Percentiles rank a stretch among this genome's conserved stretches.
phyloP scores from a whole-genome alignment of 2,797 vertebrate species.

The Arnoldichthys spilopterus region DNA sequence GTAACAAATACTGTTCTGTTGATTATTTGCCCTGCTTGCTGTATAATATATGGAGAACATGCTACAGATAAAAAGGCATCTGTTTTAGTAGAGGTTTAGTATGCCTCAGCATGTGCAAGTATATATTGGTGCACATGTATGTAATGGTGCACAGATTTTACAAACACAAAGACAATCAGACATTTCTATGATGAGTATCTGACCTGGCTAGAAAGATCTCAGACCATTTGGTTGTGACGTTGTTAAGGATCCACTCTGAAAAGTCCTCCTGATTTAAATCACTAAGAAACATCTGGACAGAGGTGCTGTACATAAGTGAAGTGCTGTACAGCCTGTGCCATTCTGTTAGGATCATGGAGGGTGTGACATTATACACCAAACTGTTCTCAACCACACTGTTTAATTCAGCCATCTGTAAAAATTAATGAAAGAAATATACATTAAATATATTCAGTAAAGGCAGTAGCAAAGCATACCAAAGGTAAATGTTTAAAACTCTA shows the following conservation, averaged over 20 bases:
- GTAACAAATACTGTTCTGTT: background rate
- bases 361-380: conserved; percentile 60
- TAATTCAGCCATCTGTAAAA: conserved; percentile 51
- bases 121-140: too few relatives aligned
- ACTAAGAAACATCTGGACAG: conserved; percentile 15
- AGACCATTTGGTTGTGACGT: conserved; percentile 48
- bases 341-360: conserved; percentile 73
- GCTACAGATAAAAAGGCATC: too few relatives aligned
- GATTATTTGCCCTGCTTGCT: background rate
- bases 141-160: too few relatives aligned
- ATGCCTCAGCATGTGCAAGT: too few relatives aligned
- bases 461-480: background rate
- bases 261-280: conserved; percentile 57
- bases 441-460: background rate
- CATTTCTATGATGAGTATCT: conserved; percentile 25
- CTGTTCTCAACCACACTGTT: conserved; percentile 41
- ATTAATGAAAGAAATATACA: conserved; percentile 6
- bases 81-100: background rate
- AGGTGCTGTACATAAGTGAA: conserved; percentile 42
- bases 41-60: too few relatives aligned
- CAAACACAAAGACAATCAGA: background rate
- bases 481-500: background rate
- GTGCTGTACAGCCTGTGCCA: conserved; percentile 68
- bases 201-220: conserved; percentile 72
- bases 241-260: conserved; percentile 62